Percentiles rank a stretch among this genome's conserved stretches.
These are phyloP conservation scores for Gymnodraco acuticeps DNA, from an alignment of 2,797 vertebrate genomes.

Conservation along the genomic window DNA sequence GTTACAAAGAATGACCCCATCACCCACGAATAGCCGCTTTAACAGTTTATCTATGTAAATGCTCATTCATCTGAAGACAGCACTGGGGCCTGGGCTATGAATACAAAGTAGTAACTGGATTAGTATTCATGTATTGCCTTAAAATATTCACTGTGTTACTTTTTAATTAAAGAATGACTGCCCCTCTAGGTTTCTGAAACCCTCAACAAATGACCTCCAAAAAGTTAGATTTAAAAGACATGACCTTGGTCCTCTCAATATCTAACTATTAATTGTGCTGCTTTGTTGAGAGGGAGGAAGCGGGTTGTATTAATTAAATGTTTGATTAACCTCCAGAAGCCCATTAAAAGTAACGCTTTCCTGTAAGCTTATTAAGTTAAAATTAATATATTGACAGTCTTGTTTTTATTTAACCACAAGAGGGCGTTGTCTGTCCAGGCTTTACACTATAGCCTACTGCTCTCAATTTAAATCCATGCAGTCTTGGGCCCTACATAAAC, in stretches of 20 bases:
- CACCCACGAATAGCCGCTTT: not conserved
- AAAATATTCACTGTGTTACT: not conserved
- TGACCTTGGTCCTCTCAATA: not conserved
- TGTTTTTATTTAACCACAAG: conserved; percentile 47
- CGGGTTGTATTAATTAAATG: not conserved
- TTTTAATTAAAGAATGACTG: not conserved
- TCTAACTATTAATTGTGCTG: not conserved
- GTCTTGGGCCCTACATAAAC: not conserved
- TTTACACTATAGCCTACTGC: not conserved
- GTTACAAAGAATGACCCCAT: not conserved
- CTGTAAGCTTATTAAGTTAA: not conserved
- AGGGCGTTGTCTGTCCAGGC: conserved; percentile 23
- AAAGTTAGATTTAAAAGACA: not conserved
- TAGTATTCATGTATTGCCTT: not conserved
- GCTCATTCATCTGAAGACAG: not conserved
- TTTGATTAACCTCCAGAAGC: not conserved
- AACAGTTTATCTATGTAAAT: not conserved
- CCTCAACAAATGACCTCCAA: not conserved
- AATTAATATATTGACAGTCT: not conserved
- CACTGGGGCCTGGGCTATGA: no score
- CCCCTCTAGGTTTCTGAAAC: not conserved
- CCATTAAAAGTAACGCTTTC: not conserved
- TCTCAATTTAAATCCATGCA: not conserved
- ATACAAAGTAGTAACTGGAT: not conserved
- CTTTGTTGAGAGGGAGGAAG: not conserved